A percentile compares a stretch with the other conserved stretches of the same genome.
Conservation (phyloP, 2,113 vertebrate species). For the Laticauda laticaudata region DNA sequence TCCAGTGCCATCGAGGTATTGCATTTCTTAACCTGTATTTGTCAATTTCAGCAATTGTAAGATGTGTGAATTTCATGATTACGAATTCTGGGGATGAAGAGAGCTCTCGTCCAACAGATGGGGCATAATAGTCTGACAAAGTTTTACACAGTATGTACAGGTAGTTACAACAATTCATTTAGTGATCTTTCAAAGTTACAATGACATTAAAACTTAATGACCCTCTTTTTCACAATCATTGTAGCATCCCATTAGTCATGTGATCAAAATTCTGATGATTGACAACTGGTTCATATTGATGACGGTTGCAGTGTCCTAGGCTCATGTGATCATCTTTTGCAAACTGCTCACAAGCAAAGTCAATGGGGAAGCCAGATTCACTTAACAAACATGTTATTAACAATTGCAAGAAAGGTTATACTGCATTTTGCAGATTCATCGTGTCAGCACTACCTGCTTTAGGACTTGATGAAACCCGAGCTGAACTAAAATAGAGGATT, state of each 20-base stretch:
- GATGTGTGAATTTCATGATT: neutral
- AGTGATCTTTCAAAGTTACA: neutral
- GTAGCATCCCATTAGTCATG: neutral
- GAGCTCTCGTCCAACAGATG: neutral
- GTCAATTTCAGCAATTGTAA: neutral
- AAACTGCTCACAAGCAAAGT: neutral
- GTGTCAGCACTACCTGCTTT: neutral
- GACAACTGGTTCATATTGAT: neutral
- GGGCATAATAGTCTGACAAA: neutral
- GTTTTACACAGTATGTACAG: neutral
- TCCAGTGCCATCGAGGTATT: neutral
- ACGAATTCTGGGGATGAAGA: neutral
- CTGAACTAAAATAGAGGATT: neutral
- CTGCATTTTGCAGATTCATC: neutral
- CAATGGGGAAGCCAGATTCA: neutral
- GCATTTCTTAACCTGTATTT: neutral
- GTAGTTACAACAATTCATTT: neutral
- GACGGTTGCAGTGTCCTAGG: neutral
- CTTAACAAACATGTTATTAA: neutral
- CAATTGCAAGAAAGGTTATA: neutral
- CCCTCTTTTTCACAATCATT: neutral
- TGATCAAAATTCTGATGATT: neutral
- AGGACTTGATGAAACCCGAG: neutral
- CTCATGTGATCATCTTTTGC: neutral
- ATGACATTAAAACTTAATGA: neutral